Evolutionary conservation across 1,140 invertebrate genomes (phyloP), one percentile per base, ranked within the genome.

Genomic region (Diorhabda sublineata): DNA sequence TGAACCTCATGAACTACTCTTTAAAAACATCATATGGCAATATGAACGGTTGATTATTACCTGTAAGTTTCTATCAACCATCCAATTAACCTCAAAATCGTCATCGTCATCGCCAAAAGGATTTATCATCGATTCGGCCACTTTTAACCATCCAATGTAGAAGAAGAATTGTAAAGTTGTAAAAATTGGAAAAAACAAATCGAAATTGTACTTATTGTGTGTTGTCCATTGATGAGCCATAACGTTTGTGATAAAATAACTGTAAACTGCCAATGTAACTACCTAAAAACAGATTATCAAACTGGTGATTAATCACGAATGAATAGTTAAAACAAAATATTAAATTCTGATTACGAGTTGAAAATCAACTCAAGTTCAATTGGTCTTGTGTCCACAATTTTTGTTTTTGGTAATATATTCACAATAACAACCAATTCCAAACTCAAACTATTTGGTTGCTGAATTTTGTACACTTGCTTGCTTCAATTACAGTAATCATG

Each of bases 51-150:
- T 26, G 26, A 26, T 26, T 26, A 26, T 73, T 81, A 90, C 89
- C 82, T 94, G 90, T 52, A 94, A 83, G 84, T 94, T 93, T 77
- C 93, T 87, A 79, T 96, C 94, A 58, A 95, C 89, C 78, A 95
- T 88, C 92, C 93, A 95, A 77, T 95, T 96, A 4, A 89, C 86
- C 84, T 89, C 85, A 71, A 87, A 87, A 73, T 87, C 85, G 75
- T 96, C 94, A 75, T 96, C 94, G 76, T 97, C 94, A 82, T 96
- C 93, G 2, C 94, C 95, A 78, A 96, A 97, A 0, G 92, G 93
- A 81, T 94, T 94, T 43, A 95, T 92, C 42, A 94, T 81, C 26
- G 89, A 89, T 80, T 95, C 93, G 1, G 92, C 92, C 45, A 94
- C 92, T 84, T 96, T 96, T 42, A 96, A 82, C 93, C 93, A 96